Evolutionary conservation across 2,113 vertebrate genomes (phyloP), one percentile per base, ranked within the genome.

Genomic region (Scomber colias): DNA sequence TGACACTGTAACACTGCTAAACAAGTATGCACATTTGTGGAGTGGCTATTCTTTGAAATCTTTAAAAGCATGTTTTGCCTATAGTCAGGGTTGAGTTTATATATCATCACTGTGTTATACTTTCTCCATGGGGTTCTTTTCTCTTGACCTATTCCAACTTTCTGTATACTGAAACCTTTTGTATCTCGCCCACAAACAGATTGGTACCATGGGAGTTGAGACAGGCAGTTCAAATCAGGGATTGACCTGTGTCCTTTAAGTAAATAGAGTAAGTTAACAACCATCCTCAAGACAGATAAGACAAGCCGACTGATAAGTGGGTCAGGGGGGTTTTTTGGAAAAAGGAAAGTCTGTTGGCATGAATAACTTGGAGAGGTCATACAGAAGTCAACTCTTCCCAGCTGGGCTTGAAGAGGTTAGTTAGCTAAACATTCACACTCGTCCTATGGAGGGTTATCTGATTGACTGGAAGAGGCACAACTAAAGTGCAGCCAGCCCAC

Each of bases 211-310:
- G 51, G 79, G 79, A 85, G 68, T 87, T 83, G 65, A 85, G 83
- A 86, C 71, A 71, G 72, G 83, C 60, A 74, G 50, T 69, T 78
- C 63, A 82, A 87, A 71, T 77, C 75, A 71, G 46, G 78, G 62
- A 46, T 40, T 75, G 78, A 87, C 85, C 91, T 79, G 54, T 92
- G 77, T 87, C 90, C 90, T 75, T 54, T 45, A 67, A 84, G 74
- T 87, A 89, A 87, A 85, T 19, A 86, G 62, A 88, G 51, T 44
- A 77, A 68, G 75, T 85, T 84, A 91, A 88, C 82, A 77, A 87
- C 70, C 85, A 75, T 85, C 82, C 84, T 77, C 54, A 2, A 74
- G 79, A 86, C 70, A 87, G 89, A 93, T 92, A 89, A 89, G 79
- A 79, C 83, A 81, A 62, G 55, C 31, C 5, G 0, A 31, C 21